Conservation (phyloP, 2,113 vertebrate genomes). For the Dromaius novaehollandiae region DNA sequence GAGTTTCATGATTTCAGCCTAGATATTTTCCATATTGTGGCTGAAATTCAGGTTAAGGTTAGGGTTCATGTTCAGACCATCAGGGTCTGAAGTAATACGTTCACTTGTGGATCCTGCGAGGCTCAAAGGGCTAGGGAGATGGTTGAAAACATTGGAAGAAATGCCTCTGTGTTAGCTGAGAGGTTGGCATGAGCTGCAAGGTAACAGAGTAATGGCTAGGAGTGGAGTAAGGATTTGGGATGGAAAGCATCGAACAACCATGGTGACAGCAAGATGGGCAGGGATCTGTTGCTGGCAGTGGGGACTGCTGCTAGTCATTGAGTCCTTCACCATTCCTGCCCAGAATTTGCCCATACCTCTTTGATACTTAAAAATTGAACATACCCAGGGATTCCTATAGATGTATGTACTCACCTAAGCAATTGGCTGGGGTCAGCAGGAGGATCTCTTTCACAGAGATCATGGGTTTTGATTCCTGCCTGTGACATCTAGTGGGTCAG, state of each 20-base stretch:
- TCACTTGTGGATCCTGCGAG: not conserved
- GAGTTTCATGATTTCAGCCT: not conserved
- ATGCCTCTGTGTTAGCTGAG: not conserved
- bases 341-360: not conserved
- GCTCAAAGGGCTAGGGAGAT: not conserved
- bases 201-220: not conserved
- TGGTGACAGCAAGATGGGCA: not conserved
- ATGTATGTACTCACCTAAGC: not conserved
- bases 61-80: not conserved
- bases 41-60: not conserved
- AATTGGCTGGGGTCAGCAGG: not conserved
- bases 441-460: not conserved
- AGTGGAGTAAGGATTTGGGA: not conserved
- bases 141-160: not conserved
- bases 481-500: not conserved
- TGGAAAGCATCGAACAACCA: not conserved
- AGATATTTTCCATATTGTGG: not conserved
- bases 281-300: not conserved
- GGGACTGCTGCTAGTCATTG: not conserved
- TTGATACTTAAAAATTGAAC: not conserved
- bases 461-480: not conserved
- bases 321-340: not conserved
- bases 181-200: not conserved
- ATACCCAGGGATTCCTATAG: not conserved
- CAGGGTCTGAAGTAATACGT: not conserved